Percentiles rank a stretch among this genome's conserved stretches.
Evolutionary conservation across 2,113 vertebrate genomes (phyloP).

Genomic region (Numenius arquata): DNA sequence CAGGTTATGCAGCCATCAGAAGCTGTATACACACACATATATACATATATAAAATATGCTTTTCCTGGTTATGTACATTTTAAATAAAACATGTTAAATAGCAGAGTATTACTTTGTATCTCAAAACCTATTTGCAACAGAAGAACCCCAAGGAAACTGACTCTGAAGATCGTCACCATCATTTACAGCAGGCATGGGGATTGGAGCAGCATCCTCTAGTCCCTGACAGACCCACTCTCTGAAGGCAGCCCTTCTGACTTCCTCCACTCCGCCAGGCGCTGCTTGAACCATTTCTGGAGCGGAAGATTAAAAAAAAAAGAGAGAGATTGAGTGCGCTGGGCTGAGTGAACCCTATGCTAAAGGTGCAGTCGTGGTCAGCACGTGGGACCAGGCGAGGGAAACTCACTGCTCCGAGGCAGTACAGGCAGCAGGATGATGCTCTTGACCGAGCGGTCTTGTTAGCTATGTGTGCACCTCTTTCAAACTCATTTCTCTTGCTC

Average conservation of each 20-base stretch:
- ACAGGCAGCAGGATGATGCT: background rate
- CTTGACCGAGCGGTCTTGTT: fast-evolving
- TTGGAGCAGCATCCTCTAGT: constrained; percentile 60
- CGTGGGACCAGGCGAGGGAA: fast-evolving
- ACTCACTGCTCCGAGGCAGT: background rate
- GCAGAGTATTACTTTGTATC: constrained; percentile 49
- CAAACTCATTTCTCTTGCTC: background rate
- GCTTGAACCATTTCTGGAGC: constrained; percentile 89
- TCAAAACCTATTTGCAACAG: constrained; percentile 33
- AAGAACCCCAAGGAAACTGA: background rate
- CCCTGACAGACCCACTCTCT: constrained; percentile 85
- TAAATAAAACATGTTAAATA: constrained; percentile 75
- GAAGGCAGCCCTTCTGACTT: constrained; percentile 88
- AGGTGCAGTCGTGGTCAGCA: background rate
- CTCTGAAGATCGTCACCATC: background rate
- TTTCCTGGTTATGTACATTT: constrained; percentile 66
- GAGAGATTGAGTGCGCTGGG: background rate
- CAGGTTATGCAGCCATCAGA: background rate
- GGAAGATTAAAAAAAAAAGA: background rate
- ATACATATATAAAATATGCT: background rate
- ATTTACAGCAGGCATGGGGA: background rate
- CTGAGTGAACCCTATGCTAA: background rate
- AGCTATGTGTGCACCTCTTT: background rate
- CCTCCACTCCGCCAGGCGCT: constrained; percentile 88
- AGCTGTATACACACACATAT: background rate